Conservation (phyloP, 2,113 vertebrate species). For the Halichoeres trimaculatus region DNA sequence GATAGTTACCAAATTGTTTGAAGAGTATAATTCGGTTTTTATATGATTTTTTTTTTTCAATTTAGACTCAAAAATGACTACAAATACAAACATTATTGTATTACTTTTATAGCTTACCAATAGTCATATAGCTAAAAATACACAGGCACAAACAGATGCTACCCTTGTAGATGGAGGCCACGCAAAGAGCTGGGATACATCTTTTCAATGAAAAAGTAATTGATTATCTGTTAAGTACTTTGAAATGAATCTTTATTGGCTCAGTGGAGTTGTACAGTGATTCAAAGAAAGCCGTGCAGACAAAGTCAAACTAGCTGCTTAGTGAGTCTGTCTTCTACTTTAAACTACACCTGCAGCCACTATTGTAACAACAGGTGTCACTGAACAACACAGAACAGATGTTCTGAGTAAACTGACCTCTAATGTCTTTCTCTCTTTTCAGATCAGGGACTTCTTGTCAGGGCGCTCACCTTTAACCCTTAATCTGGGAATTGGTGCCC, state of each 20-base stretch:
- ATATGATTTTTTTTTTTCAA: neutral
- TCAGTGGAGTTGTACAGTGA: too few species aligned
- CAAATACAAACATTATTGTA: neutral
- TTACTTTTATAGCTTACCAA: neutral
- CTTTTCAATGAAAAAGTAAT: too few species aligned
- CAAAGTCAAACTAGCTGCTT: too few species aligned
- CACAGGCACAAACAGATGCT: too few species aligned
- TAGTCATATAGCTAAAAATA: slow-evolving; percentile 1
- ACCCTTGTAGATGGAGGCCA: too few species aligned
- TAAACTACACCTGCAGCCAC: too few species aligned
- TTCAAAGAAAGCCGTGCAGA: too few species aligned
- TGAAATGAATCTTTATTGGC: too few species aligned
- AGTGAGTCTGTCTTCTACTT: too few species aligned
- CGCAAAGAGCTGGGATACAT: too few species aligned
- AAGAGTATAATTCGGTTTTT: neutral
- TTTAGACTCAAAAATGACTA: neutral
- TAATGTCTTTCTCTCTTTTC: slow-evolving; percentile 14
- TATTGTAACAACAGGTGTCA: neutral
- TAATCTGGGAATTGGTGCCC: slow-evolving; percentile 91
- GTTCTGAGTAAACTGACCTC: neutral
- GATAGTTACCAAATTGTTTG: too few species aligned
- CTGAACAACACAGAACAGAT: neutral
- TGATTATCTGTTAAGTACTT: too few species aligned
- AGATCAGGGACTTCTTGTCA: slow-evolving; percentile 76
- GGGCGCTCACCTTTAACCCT: slow-evolving; percentile 91